Base-by-base conservation (phyloP, 2,888 invertebrate species). In the Heliconius sara region DNA sequence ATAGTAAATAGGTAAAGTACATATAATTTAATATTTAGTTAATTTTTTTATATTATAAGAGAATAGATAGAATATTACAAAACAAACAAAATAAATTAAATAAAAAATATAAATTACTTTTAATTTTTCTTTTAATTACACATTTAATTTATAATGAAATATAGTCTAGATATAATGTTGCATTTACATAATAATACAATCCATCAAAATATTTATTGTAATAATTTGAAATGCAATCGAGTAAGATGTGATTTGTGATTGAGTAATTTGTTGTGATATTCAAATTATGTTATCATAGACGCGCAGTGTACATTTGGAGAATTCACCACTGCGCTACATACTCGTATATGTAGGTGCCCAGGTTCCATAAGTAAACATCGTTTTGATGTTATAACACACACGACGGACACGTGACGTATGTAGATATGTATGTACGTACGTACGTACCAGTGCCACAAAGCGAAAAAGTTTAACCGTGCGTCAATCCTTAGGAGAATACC, bases 401-500 rank as follows among this genome's bases (percentile, higher is more conserved):
- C n/a, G 60, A 60, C 9, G 34, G 34, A 22, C 73, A 39, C 34
- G 43, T n/a, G 39, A n/a, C 57, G 73, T 72, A 57, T 6, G 1
- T 16, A 47, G 5, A 16, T 47, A 47, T 16, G 19, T 52, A 22
- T 5, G 19, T 22, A 52, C 19, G 19, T 52, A 19, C 19, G 52
- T 52, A 34, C 71, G 76, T 71, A 60, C 57, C 57, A 34, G 57
- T 34, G n/a, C 34, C 85, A 88, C 88, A 89, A 90, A 89, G 88
- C 87, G 88, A 87, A 88, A 86, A 86, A 84, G 88, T 85, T 87
- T 90, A 91, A 89, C 90, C 89, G 89, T 91, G 92, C 91, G 92
- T 91, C 93, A 93, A 93, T 93, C 91, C 93, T 92, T 83, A 84
- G 82, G 91, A 90, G 93, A 93, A 92, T 93, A 91, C 88, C 88